Evolutionary conservation across 2,113 vertebrate species (phyloP).

Genomic region (Gavialis gangeticus): DNA sequence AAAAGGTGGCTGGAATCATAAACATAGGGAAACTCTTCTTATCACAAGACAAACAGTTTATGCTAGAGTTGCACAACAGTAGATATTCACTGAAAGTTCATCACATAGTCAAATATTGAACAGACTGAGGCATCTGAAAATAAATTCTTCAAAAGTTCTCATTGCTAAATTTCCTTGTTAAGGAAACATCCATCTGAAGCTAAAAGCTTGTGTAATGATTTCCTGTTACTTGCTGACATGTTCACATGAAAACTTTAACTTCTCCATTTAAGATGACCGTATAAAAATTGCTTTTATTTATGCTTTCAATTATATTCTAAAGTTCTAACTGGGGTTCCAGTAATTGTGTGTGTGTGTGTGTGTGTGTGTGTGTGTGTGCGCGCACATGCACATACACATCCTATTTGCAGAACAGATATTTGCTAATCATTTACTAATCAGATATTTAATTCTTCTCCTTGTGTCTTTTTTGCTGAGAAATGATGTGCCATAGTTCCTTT

Average conservation of each 20-base stretch:
- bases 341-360: not conserved
- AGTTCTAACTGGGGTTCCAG: not conserved
- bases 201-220: conserved; percentile 37
- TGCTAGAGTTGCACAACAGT: not conserved
- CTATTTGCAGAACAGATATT: conserved; percentile 8
- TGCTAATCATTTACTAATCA: not conserved
- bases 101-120: not conserved
- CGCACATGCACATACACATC: not conserved
- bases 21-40: not conserved
- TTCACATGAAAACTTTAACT: not conserved
- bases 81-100: not conserved
- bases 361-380: not conserved
- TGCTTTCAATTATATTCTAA: not conserved
- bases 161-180: not conserved
- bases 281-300: conserved; percentile 25
- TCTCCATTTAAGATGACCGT: conserved; percentile 58
- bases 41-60: not conserved
- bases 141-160: not conserved
- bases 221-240: conserved; percentile 28
- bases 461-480: not conserved
- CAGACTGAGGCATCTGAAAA: not conserved
- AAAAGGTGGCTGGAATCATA: not conserved
- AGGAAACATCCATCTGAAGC: not conserved
- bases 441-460: not conserved
- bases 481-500: not conserved